Base-by-base conservation (phyloP, 2,797 vertebrate genomes). In the Chiroxiphia lanceolata region DNA sequence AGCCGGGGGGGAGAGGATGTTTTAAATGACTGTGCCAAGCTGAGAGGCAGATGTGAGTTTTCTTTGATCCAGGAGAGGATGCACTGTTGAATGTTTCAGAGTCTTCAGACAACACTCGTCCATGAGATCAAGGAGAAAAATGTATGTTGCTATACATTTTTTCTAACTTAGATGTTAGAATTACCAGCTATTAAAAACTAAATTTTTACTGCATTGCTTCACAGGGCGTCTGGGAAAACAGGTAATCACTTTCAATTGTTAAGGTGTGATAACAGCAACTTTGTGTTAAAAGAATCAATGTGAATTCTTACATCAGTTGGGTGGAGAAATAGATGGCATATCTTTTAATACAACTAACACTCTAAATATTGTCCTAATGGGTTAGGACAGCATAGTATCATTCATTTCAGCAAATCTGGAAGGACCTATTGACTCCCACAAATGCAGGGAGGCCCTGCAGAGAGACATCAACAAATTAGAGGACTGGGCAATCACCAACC, bases 161-260 rank as follows among this genome's bases (percentile, higher is more conserved):
- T 96, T 96, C 94, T 94, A 95, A 95, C 94, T 96, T 96, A 96
- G 89, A 93, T 96, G 59, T 96, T 96, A 95, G 90, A 97, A 96
- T 96, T 96, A 90, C 79, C 14, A 4, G 81, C 90, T 94, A 96
- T 89, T 96, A 96, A 97, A 98, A 96, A 79, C 67, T 94, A 84
- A 91, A 93, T 90, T 91, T 96, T 68, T 81, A 91, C 26, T 68
- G 54, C 48, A 64, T 25, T 82, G 59, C 90, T 97, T 97, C 92
- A 87, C 50, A 91, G 90, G 29, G 25, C 89, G 89, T 96, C 95
- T 98, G 97, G 85, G 92, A 96, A 97, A 97, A 59, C 13, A 71
- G 48, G 48, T 68, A 93, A 95, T 95, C 25, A 11, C 65, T 95
- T 91, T 88, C 74, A 94, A 90, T 93, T 88, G 81, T 82, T 94